phyloP scores from a whole-genome alignment of 2,797 vertebrate genomes.

The Miopithecus talapoin region DNA sequence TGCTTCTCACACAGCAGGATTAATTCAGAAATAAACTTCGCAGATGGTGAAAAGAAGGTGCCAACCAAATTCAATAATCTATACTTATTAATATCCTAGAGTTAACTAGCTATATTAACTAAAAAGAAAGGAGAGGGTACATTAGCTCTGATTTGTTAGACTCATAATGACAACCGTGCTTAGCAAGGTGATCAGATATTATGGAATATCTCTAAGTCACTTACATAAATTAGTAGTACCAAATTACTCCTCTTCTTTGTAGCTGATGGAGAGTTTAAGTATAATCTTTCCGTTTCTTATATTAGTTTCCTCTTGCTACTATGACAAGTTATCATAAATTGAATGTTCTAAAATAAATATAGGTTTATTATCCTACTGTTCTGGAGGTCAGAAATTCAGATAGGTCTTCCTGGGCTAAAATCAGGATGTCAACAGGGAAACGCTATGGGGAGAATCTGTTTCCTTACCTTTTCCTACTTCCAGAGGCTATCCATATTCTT shows the following conservation, averaged over 20 bases:
- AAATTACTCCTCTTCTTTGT: background rate
- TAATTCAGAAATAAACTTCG: background rate
- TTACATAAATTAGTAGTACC: background rate
- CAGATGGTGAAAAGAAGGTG: background rate
- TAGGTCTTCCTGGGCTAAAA: background rate
- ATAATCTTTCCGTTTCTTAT: background rate
- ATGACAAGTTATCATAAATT: background rate
- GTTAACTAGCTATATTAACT: background rate
- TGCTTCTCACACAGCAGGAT: background rate
- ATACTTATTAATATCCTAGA: background rate
- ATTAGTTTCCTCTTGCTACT: background rate
- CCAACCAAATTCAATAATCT: background rate
- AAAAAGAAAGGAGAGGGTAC: background rate
- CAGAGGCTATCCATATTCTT: background rate
- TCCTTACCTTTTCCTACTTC: background rate
- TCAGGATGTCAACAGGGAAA: background rate
- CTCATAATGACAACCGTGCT: background rate
- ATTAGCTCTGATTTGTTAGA: background rate
- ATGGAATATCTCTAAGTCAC: background rate
- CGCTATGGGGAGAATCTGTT: fast-evolving
- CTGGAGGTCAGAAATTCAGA: background rate
- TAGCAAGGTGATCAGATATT: background rate
- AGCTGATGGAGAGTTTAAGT: background rate
- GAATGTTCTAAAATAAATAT: background rate
- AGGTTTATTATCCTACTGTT: background rate